A percentile compares a stretch with the other conserved stretches of the same genome.
Conservation (phyloP, 2,888 invertebrate species). For the Andrena bicolor region DNA sequence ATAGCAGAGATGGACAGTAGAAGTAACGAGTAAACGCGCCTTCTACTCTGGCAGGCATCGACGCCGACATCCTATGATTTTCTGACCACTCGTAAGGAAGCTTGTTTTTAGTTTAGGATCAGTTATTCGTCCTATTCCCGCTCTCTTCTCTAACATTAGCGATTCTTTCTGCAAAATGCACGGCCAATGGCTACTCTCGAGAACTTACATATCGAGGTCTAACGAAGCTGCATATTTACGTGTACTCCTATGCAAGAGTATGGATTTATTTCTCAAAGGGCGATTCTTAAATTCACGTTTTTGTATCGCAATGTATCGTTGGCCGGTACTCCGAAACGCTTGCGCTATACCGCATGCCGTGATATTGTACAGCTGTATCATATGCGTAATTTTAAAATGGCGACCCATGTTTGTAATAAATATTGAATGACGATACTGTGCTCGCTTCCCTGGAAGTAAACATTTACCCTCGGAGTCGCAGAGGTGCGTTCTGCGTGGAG, state of each 20-base stretch:
- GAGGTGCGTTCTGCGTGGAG: neutral
- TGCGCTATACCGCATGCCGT: neutral
- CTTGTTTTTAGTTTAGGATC: neutral
- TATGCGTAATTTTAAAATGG: conserved; percentile 30
- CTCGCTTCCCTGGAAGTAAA: neutral
- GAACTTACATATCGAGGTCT: neutral
- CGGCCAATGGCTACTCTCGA: neutral
- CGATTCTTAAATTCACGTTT: neutral
- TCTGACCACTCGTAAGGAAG: neutral
- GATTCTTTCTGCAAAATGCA: neutral
- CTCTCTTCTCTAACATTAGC: neutral
- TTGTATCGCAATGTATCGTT: neutral
- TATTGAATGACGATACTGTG: neutral
- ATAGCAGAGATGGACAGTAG: conserved; percentile 85
- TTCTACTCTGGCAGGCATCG: neutral
- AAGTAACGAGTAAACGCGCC: conserved; percentile 32
- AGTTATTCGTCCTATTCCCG: neutral
- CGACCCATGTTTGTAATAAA: conserved; percentile 33
- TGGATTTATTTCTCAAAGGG: neutral
- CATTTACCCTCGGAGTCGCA: neutral
- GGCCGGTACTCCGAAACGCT: neutral
- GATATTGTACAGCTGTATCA: conserved; percentile 40
- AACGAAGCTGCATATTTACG: neutral
- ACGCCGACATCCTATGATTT: neutral
- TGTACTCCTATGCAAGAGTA: neutral